Evolutionary conservation across 2,888 invertebrate genomes (phyloP), one percentile per base, ranked within the genome.

Genomic region (Seladonia tumulorum): DNA sequence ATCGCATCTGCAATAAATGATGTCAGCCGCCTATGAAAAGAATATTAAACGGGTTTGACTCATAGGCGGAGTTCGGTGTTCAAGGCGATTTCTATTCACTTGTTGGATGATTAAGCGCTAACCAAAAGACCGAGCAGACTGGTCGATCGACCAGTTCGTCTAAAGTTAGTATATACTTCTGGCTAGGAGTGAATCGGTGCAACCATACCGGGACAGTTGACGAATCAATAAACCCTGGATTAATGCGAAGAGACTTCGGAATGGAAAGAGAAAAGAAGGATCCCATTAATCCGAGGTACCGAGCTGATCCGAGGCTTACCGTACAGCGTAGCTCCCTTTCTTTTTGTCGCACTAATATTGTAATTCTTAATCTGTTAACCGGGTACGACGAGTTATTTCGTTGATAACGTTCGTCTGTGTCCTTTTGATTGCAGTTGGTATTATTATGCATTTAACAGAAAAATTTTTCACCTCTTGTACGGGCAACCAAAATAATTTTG

Each of bases 1-100:
- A 60, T 82, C 77, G 79, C 75, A 42, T 73, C 73, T 87, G 79
- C 79, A 79, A 79, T 57, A 83, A 87, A 76, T 89, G 88, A 89
- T 84, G 76, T 88, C 85, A 89, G 80, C 79, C 75, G 29, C 49
- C 83, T 66, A 85, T 86, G 84, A 75, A 63, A 84, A 70, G 85
- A 87, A 90, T 70, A 83, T 66, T 66, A 85, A 88, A 71, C 83
- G 42, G 60, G 45, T 77, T 78, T 73, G 75, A 39, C 82, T 86
- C 71, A 53, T 68, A 47, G 63, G 60, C 63, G 42, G 22, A 29
- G 10, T 78, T 78, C 60, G 63, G 14, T 42, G 66, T 63, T 73
- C 74, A 73, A 68, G 73, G 60, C 76, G 47, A 63, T 79, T 83
- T 77, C 87, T 70, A 71, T 83, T 82, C 75, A 22, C 35, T 70